phyloP scores from a whole-genome alignment of 2,113 vertebrate genomes.

The Apaloderma vittatum region DNA sequence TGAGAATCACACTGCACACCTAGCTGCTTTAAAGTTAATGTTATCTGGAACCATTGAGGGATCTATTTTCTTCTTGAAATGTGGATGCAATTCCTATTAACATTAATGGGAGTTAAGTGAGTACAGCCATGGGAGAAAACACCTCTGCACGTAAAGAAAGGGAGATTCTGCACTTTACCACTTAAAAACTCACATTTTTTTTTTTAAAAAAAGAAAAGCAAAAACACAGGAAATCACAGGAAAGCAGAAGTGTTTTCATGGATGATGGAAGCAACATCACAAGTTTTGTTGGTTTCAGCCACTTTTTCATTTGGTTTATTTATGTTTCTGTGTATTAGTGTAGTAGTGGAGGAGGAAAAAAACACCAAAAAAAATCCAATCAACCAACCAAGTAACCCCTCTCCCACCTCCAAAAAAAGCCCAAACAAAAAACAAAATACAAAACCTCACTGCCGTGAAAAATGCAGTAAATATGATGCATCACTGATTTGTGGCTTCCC shows the following conservation, averaged over 20 bases:
- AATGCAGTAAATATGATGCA: neutral
- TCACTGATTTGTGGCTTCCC: neutral
- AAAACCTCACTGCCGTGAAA: neutral
- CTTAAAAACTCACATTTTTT: too few relatives aligned
- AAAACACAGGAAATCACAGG: neutral
- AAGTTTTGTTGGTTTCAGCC: neutral
- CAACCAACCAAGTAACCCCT: too few relatives aligned
- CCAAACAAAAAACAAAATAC: too few relatives aligned
- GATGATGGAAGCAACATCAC: neutral
- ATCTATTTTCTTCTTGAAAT: neutral
- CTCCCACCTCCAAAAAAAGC: neutral
- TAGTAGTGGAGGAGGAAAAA: neutral
- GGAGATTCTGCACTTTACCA: neutral
- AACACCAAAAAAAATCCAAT: neutral
- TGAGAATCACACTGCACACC: neutral
- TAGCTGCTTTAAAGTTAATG: constrained; percentile 13
- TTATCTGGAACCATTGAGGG: neutral
- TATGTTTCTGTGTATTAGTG: neutral
- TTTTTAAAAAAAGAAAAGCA: neutral
- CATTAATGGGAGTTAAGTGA: neutral
- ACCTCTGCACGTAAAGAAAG: accelerated
- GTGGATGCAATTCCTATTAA: neutral
- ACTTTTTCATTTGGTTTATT: neutral
- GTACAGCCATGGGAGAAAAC: neutral
- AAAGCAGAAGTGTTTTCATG: neutral